phyloP scores from a whole-genome alignment of 23 tunicate species.

The Styela clava region DNA sequence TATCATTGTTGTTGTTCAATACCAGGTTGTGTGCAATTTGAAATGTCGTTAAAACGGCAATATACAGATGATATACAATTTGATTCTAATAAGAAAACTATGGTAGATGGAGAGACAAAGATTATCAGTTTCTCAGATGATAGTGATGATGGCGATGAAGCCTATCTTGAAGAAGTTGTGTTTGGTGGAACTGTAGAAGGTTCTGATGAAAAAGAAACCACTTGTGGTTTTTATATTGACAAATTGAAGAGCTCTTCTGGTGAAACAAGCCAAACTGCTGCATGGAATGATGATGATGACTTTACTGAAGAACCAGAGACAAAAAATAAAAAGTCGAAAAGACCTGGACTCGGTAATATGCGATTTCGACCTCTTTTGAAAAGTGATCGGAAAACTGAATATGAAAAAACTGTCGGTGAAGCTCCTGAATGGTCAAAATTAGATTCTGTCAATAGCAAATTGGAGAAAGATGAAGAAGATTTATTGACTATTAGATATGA shows the following conservation, averaged over 20 bases:
- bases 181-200: conserved; percentile 11
- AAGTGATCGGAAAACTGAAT: conserved; percentile 36
- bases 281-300: conserved; percentile 83
- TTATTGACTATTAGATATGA: conserved; percentile 28
- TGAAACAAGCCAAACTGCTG: background rate
- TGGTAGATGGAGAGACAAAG: background rate
- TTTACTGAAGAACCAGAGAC: background rate
- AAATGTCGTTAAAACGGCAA: background rate
- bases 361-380: background rate
- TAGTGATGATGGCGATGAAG: conserved; percentile 4
- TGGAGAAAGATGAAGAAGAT: conserved; percentile 21
- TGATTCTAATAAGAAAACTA: background rate
- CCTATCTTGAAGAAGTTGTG: conserved; percentile 14
- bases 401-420: conserved; percentile 74
- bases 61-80: background rate
- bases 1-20: no score
- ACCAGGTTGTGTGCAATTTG: no score
- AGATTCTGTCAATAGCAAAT: background rate
- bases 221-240: conserved; percentile 10
- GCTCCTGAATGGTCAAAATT: conserved; percentile 67
- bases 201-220: background rate
- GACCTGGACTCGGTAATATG: conserved; percentile 12
- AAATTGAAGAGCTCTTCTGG: background rate
- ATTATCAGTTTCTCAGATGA: background rate
- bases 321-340: background rate